Base-by-base conservation (phyloP, 2,888 invertebrate genomes). In the Clitarchus hookeri region DNA sequence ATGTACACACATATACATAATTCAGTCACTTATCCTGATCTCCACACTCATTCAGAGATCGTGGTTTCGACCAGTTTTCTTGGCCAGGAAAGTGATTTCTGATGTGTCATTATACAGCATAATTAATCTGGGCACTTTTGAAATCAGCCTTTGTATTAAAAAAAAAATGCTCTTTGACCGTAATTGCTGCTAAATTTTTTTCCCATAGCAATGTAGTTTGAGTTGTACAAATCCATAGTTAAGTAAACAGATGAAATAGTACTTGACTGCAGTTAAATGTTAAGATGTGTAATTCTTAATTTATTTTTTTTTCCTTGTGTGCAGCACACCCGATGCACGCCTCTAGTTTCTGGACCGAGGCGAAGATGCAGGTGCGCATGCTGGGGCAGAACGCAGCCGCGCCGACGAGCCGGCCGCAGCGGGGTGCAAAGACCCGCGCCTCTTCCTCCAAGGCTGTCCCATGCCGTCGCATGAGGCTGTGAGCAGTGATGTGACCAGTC, bases 241-340 rank as follows among this genome's bases (percentile, higher is more conserved):
- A 65, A 65, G 13, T 19, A 2, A 2, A 12, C 2, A 53, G 19
- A 16, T 65, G 6, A 16, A 65, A 65, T 65, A 19, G n/a, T n/a
- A 19, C 16, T 65, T 65, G 53, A 2, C 12, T 16, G 19, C 1
- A 16, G 8, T 53, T 53, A 53, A 16, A 19, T 19, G 13, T 79
- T n/a, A 25, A 79, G 79, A 27, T 79, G 25, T 79, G 11, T 26
- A 25, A 79, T 25, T 79, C 16, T 79, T 13, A 16, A 25, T 79
- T 19, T 0, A 25, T 36, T 36, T 27, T 25, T 16, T 44, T 23
- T 82, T 3, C 13, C 19, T 8, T 82, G 11, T 26, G 13, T 82
- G 82, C 82, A 82, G 82, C 26, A 4, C 82, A 82, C 82, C 82
- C 82, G 8, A 36, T 82, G 82, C 82, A 82, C 19, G 27, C 82